Base-by-base conservation (phyloP, 2,888 invertebrate species). In the Pheosia gnoma region DNA sequence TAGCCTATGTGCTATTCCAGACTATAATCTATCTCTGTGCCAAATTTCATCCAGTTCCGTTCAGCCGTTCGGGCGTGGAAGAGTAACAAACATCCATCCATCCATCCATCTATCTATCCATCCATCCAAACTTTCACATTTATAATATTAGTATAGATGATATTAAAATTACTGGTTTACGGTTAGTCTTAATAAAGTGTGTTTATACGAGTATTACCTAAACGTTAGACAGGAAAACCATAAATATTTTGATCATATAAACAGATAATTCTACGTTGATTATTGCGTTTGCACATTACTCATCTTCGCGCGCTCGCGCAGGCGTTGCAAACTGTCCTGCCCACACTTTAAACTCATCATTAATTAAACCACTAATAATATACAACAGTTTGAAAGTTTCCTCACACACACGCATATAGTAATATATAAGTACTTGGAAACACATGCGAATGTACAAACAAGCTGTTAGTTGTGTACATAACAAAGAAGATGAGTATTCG, bases 291-390 rank as follows among this genome's bases (percentile, higher is more conserved):
- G 67, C 63, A 76, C 72, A 73, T 77, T 57, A 81, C 65, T 75
- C 79, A 82, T 78, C 66, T 64, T 62, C 59, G 67, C 72, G 75
- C 67, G 69, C 65, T 70, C 71, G 67, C 66, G 64, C 63, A 72
- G 77, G 70, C 70, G 74, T 63, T 59, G 60, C 60, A 58, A 59
- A 61, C 72, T 66, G 59, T 70, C 71, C 72, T 71, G 67, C 65
- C 72, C 75, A 65, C 66, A 56, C 61, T 51, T 57, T 56, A 57
- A 64, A 66, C 59, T 57, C 57, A 71, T 69, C 64, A 59, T 61
- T 68, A 60, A 68, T 67, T 65, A 70, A 76, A 68, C 62, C 68
- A 69, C 67, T 75, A 75, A 73, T 68, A 73, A 72, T 66, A 69
- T 59, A 57, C 4, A 62, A 36, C 43, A 66, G 60, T 73, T 71